phyloP scores from a whole-genome alignment of 2,113 vertebrate species.

The Anas platyrhynchos region DNA sequence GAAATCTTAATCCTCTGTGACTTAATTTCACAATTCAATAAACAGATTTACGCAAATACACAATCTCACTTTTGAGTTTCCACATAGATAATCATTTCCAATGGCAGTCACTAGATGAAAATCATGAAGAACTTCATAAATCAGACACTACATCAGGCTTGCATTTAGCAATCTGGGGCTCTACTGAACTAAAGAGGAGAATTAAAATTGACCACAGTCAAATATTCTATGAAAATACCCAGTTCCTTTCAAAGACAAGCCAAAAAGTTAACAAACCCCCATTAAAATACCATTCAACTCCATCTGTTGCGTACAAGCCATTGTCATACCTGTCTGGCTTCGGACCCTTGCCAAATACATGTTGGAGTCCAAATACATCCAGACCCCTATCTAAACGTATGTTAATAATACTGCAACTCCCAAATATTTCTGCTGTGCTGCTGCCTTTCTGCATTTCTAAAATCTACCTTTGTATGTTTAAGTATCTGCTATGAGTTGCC shows the following conservation, averaged over 20 bases:
- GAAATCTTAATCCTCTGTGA: conserved; percentile 4
- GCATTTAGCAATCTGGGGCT: not conserved
- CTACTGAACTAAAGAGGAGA: not conserved
- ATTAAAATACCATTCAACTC: not conserved
- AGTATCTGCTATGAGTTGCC: not conserved
- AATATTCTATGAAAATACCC: not conserved
- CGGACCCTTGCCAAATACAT: not conserved
- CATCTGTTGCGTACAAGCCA: not conserved
- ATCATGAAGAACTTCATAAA: conserved; percentile 28
- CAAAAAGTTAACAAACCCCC: not conserved
- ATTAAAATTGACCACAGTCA: not conserved
- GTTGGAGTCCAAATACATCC: not conserved
- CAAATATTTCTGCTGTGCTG: not conserved
- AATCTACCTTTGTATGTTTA: conserved; percentile 12
- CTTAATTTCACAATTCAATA: conserved; percentile 27
- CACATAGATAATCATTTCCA: conserved; percentile 42
- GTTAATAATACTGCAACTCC: not conserved
- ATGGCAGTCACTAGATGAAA: not conserved
- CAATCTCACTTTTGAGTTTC: conserved; percentile 16
- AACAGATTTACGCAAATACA: conserved; percentile 15
- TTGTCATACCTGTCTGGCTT: not conserved
- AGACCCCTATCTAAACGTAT: not conserved
- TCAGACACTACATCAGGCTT: not conserved
- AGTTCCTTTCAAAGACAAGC: not conserved
- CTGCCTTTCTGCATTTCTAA: conserved; percentile 19